Evolutionary conservation across 2,113 vertebrate genomes (phyloP), one percentile per base, ranked within the genome.

Genomic region (Cololabis saira): DNA sequence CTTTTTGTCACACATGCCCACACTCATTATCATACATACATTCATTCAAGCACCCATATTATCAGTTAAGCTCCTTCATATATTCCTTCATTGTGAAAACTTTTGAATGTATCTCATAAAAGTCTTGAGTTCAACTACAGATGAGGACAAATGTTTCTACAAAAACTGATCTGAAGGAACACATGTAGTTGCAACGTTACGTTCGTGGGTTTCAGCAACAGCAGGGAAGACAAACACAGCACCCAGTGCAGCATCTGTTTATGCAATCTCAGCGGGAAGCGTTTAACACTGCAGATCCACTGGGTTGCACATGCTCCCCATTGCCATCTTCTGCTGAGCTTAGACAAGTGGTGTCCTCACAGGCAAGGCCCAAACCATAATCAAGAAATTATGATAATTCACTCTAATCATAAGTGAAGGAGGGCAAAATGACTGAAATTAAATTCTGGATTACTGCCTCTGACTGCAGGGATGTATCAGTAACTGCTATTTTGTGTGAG

Each of bases 331-430:
- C 54, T 64, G 65, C 47, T 64, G 42, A 50, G 67, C 71, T 76
- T 70, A 88, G 78, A 83, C 77, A 65, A 83, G 73, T 75, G 81
- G 76, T 76, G 75, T 83, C 88, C 90, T 90, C 76, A 68, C 85
- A 92, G 87, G 80, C 73, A 67, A 91, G 85, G 84, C 75, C 70
- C 68, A 81, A 73, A 84, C 82, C 69, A 73, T 80, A 92, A 93
- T 93, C 93, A 95, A 83, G 92, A 87, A 93, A 93, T 92, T 92
- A 95, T 91, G 86, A 86, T 93, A 93, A 93, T 92, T 86, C 71
- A 92, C 93, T 93, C 88, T 80, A 81, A 95, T 94, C 93, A 92
- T 80, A 92, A 91, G 83, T 47, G 78, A 87, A 83, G 78, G 76
- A 83, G 83, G 78, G 69, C 45, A 63, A 82, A 87, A 90, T 85